Base-by-base conservation (phyloP, 2,797 vertebrate species). In the Schizopygopsis malacanthus region DNA sequence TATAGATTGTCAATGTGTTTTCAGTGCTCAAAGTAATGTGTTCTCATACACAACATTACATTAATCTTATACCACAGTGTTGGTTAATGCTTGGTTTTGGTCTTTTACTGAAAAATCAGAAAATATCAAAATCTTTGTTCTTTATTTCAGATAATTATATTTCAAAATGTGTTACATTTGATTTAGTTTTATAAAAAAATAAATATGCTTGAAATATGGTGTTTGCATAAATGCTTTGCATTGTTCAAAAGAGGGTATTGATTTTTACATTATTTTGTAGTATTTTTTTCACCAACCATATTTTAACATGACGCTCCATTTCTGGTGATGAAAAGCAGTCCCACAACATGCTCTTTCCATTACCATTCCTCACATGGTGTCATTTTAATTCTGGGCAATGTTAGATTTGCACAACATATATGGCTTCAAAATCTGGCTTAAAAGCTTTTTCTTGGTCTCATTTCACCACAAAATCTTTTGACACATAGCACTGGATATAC, bases 241-340 rank as follows among this genome's bases (percentile, higher is more conserved):
- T 50, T 63, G 33, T 37, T 63, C 39, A 33, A 63, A 76, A 73
- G n/a, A 72, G 43, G 6, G 16, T 39, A 7, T 28, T 63, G 6
- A 18, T 83, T 18, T 37, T n/a, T 5, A 63, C 18, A 13, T 22
- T 47, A 9, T 22, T 45, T 73, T 37, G 41, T 10, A 63, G 11
- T 22, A 43, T 28, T 56, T 61, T 28, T 56, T 61, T n/a, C 20
- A n/a, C 18, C 9, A 13, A 20, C 45, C 37, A 59, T 25, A 61
- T 45, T 73, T 73, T 83, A 61, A 73, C 39, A 61, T 33, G 43
- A 72, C 0, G 12, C n/a, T 43, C 37, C 15, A 16, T 61, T 61
- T 52, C 52, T 73, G 69, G n/a, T 61, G 81, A 75, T 50, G 56
- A 75, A 65, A 83, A 50, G 41, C 43, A 63, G 81, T 45, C 70